Evolutionary conservation across 2,113 vertebrate species (phyloP), one percentile per base, ranked within the genome.

Genomic region (Danionella cerebrum): DNA sequence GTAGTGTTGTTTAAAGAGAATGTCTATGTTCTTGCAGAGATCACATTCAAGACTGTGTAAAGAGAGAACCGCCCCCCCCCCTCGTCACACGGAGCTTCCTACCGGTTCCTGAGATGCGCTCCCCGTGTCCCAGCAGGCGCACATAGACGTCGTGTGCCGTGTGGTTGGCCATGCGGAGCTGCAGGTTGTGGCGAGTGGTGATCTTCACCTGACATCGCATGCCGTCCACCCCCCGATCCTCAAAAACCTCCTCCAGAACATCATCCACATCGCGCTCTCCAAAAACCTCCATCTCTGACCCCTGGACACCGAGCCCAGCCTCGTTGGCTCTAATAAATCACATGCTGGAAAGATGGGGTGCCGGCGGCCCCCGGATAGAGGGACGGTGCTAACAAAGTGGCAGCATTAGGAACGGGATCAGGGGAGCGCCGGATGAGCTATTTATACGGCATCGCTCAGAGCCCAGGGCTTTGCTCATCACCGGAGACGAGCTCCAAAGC

Each of bases 191-290:
- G 27, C 88, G 89, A 12, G 94, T 96, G 62, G 89, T 93, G 80
- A 98, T 96, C 89, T 90, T 97, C 80, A 98, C 89, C 82, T 94
- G 90, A 79, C 94, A 96, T 83, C 94, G 92, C 82, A 95, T 86
- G 79, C 89, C 88, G 33, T 85, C 90, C 25, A 29, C 72, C n/a
- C 52, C 69, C 67, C 22, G 4, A 18, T 52, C 57, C n/a, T 16
- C 19, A 14, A 64, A 22, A 19, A 22, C 8, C 5, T 18, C 18
- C 4, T 31, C 35, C 2, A 39, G 39, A 36, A 53, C 47, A 8
- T 9, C 50, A 1, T 31, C 47, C 41, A 5, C 31, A 72, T 51
- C 57, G 9, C 76, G 74, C 36, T 78, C 76, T 62, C 82, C 80
- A 7, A 88, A 55, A 67, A 83, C 69, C 71, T 86, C 86, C 84